Percentiles rank a stretch among this genome's conserved stretches.
Evolutionary conservation across 2,888 invertebrate species (phyloP).

Genomic region (Brachypalpus laphriformis): DNA sequence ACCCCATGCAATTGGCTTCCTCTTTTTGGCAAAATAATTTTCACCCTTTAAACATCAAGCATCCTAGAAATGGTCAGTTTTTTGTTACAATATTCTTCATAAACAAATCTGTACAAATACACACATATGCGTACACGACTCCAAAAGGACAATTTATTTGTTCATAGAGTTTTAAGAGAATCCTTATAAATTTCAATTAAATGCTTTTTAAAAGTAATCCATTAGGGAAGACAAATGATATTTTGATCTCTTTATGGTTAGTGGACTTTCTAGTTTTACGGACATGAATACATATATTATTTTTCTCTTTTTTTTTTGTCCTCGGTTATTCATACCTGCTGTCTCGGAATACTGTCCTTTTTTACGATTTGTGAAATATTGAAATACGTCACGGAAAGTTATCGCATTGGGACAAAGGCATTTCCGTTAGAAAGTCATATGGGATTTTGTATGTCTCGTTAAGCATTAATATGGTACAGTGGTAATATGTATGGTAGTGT

Average conservation of each 20-base stretch:
- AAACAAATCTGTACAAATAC: slow-evolving; percentile 12
- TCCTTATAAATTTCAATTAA: slow-evolving; percentile 75
- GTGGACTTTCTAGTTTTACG: slow-evolving; percentile 69
- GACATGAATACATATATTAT: slow-evolving; percentile 48
- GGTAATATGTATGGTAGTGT: slow-evolving; percentile 26
- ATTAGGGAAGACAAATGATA: slow-evolving; percentile 75
- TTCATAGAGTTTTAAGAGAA: slow-evolving; percentile 43
- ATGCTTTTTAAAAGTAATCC: slow-evolving; percentile 75
- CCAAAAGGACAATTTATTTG: slow-evolving; percentile 43
- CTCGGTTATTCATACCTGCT: slow-evolving; percentile 23
- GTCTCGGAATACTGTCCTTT: slow-evolving; percentile 25
- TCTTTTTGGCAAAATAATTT: slow-evolving; percentile 35
- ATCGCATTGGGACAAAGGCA: slow-evolving; percentile 31
- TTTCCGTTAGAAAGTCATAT: slow-evolving; percentile 31
- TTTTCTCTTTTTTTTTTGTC: not conserved
- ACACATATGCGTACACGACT: not conserved
- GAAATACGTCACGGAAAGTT: slow-evolving; percentile 37
- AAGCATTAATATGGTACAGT: slow-evolving; percentile 41
- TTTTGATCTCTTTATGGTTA: slow-evolving; percentile 75
- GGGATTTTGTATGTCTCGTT: slow-evolving; percentile 51
- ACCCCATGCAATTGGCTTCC: slow-evolving; percentile 37
- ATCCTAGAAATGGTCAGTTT: slow-evolving; percentile 38
- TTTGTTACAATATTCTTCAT: slow-evolving; percentile 30
- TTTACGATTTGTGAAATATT: slow-evolving; percentile 56
- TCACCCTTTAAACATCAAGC: slow-evolving; percentile 21